Evolutionary conservation across 2,888 invertebrate species (phyloP).

Genomic region (Folsomia manolachei): DNA sequence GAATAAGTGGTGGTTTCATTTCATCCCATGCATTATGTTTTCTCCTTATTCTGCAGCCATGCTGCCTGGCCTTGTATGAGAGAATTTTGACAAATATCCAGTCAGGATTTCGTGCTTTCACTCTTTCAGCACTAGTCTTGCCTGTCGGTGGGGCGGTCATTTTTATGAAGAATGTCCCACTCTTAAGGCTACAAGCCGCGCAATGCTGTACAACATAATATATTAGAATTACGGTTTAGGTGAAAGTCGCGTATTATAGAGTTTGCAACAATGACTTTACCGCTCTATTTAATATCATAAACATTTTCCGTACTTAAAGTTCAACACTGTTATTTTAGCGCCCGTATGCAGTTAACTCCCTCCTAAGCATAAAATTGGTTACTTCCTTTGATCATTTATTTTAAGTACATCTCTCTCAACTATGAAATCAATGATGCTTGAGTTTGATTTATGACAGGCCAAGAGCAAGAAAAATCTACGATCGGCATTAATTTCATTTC

Average conservation of each 20-base stretch:
- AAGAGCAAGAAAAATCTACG: neutral
- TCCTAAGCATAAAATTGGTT: constrained; percentile 1
- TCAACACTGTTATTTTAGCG: too few species aligned
- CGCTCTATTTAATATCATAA: too few species aligned
- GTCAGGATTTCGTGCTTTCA: neutral
- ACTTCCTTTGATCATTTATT: constrained; percentile 21
- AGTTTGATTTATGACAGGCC: neutral
- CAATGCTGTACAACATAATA: too few species aligned
- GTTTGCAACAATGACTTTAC: too few species aligned
- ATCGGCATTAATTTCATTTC: constrained; percentile 7
- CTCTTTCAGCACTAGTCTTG: constrained; percentile 1
- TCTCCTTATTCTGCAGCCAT: neutral
- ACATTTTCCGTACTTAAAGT: too few species aligned
- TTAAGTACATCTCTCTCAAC: neutral
- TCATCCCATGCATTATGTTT: neutral
- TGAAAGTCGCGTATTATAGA: too few species aligned
- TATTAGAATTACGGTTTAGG: too few species aligned
- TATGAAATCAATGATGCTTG: neutral
- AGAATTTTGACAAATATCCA: constrained; percentile 19
- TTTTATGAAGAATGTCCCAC: constrained; percentile 4
- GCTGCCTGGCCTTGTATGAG: constrained; percentile 3
- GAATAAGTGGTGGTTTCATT: neutral
- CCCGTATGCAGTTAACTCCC: too few species aligned
- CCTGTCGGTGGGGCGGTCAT: neutral
- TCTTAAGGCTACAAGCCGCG: too few species aligned